phyloP scores from a whole-genome alignment of 2,113 vertebrate species.

The Trinectes maculatus region DNA sequence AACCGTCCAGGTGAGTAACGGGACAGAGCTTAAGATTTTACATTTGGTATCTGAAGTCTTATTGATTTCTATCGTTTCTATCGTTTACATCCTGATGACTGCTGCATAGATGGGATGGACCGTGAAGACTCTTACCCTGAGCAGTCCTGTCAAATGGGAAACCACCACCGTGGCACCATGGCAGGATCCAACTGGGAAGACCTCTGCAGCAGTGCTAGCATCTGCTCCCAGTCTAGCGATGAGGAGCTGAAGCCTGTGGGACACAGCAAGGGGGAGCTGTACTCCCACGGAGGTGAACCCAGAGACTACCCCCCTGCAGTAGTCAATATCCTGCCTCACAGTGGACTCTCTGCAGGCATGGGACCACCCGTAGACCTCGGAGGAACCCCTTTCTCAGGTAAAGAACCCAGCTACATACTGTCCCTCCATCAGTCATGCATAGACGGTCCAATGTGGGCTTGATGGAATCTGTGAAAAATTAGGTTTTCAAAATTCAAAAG shows the following conservation, averaged over 20 bases:
- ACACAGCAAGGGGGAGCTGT: slow-evolving; percentile 69
- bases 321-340: slow-evolving; percentile 77
- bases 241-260: slow-evolving; percentile 80
- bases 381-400: slow-evolving; percentile 80
- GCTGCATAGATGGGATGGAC: slow-evolving; percentile 80
- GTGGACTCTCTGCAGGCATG: slow-evolving; percentile 57
- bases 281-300: slow-evolving; percentile 53
- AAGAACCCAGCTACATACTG: background rate
- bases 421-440: background rate
- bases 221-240: slow-evolving; percentile 86
- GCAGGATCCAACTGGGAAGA: slow-evolving; percentile 80
- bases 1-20: slow-evolving; percentile 86
- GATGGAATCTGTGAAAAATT: background rate
- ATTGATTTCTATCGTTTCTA: background rate
- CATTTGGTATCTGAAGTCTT: background rate
- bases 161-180: slow-evolving; percentile 68
- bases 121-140: slow-evolving; percentile 82
- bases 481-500: background rate
- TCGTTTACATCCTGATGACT: background rate
- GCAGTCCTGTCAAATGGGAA: slow-evolving; percentile 80
- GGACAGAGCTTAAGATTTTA: rapidly evolving
- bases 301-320: slow-evolving; percentile 78
- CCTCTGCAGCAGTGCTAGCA: slow-evolving; percentile 84
- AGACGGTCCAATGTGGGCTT: background rate
- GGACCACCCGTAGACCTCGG: slow-evolving; percentile 66